A percentile compares a stretch with the other conserved stretches of the same genome.
Conservation (phyloP, 2,113 vertebrate species). For the Ornithorhynchus anatinus region DNA sequence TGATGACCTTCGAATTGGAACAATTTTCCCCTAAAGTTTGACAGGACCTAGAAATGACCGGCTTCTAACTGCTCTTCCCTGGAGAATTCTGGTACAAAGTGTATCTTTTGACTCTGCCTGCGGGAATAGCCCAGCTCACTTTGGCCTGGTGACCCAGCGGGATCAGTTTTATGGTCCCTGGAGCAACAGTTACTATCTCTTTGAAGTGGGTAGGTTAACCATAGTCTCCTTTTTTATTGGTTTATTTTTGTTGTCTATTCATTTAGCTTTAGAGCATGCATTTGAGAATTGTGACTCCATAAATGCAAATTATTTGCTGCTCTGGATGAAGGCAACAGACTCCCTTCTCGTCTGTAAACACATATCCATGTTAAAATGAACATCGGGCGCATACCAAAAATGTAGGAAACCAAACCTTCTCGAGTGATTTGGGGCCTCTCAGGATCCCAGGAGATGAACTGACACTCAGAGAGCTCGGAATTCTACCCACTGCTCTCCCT, state of each 20-base stretch:
- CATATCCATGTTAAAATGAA: background rate
- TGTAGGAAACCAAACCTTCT: too few species aligned
- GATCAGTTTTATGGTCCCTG: background rate
- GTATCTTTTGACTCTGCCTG: background rate
- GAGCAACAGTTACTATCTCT: background rate
- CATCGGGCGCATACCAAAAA: background rate
- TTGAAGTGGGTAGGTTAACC: background rate
- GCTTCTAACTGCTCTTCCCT: background rate
- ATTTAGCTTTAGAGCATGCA: background rate
- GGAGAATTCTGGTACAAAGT: background rate
- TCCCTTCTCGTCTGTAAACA: background rate
- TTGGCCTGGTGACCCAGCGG: background rate
- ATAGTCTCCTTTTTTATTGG: background rate
- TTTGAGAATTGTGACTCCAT: background rate
- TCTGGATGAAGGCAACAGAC: background rate
- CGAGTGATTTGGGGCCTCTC: too few species aligned
- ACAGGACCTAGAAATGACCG: slow-evolving; percentile 25
- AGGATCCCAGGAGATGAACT: too few species aligned
- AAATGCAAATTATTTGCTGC: background rate
- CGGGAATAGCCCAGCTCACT: background rate
- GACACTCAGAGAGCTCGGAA: too few species aligned
- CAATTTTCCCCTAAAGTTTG: background rate
- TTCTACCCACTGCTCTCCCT: too few species aligned
- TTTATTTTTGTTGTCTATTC: background rate
- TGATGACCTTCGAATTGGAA: background rate